Conservation (phyloP, 2,888 invertebrate genomes). For the Andrena trimmerana region DNA sequence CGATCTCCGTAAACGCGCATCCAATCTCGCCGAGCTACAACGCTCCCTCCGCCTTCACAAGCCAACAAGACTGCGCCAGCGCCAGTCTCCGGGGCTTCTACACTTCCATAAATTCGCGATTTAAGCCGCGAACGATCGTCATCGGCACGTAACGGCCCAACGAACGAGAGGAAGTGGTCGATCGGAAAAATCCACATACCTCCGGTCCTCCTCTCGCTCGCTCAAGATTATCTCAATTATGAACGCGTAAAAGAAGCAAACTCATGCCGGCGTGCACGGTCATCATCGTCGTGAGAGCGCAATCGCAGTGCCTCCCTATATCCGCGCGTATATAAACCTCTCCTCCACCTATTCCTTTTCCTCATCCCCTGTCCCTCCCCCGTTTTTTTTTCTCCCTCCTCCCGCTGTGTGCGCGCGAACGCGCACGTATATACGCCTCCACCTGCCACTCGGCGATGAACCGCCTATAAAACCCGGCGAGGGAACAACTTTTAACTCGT, state of each 20-base stretch:
- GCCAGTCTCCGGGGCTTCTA: background rate
- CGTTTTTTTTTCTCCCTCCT: constrained; percentile 2
- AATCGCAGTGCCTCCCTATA: constrained; percentile 65
- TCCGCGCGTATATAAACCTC: constrained; percentile 50
- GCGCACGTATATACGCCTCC: constrained; percentile 73
- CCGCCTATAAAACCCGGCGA: constrained; percentile 75
- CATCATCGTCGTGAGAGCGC: constrained; percentile 76
- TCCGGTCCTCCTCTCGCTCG: constrained; percentile 69
- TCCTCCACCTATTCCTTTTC: constrained; percentile 52
- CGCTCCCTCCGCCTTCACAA: background rate
- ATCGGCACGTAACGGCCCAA: constrained; percentile 35
- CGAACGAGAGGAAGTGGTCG: constrained; percentile 73
- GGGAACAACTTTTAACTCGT: constrained; percentile 74
- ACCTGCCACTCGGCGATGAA: constrained; percentile 76
- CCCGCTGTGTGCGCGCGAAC: constrained; percentile 34
- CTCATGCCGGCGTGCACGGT: constrained; percentile 79
- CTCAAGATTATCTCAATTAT: constrained; percentile 83
- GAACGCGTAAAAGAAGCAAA: constrained; percentile 82
- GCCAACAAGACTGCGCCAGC: background rate
- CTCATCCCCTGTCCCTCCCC: constrained; percentile 26
- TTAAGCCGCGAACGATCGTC: constrained; percentile 19
- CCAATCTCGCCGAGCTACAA: background rate
- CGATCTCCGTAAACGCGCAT: too few species aligned
- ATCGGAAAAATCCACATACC: constrained; percentile 81
- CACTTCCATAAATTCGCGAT: constrained; percentile 39